Evolutionary conservation across 2,888 invertebrate species (phyloP), one percentile per base, ranked within the genome.

Genomic region (Acleris holmiana): DNA sequence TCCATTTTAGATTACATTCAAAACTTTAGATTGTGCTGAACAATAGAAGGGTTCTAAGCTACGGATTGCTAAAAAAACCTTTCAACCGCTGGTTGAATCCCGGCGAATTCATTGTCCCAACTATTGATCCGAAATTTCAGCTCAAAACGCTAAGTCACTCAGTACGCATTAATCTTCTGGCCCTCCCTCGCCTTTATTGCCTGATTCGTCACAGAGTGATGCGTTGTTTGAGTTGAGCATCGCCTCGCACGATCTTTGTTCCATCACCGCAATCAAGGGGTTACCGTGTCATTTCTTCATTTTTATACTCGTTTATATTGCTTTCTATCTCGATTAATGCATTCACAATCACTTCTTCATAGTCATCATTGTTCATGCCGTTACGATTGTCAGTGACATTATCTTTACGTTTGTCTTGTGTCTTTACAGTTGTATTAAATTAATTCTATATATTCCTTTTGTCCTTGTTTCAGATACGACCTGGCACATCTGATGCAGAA

Each of bases 401-500:
- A 21, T 23, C 15, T 23, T 23, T 47, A 8, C 4, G 47, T 47
- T 0, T 2, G 35, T 35, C 4, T 35, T 35, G 35, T 35, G 13
- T 13, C 35, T 13, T 13, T 35, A 35, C 10, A 35, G 35, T 0
- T 35, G 35, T 13, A 13, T 29, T 29, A 29, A 29, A 10, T 8
- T 0, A 29, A 29, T 35, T 35, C 35, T 35, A 53, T 3, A 44
- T 18, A 18, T 40, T 53, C 8, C 55, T 18, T 41, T 54, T 67
- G 13, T 76, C 72, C 62, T 91, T 90, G 90, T 90, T 91, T 54
- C 90, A 91, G 91, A 87, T 89, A 76, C 80, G 73, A 77, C 79
- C 75, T 75, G 80, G 71, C 76, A 63, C 82, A 70, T 82, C 85
- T 69, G 76, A 79, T 74, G 81, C 85, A 76, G 78, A 77, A 73